phyloP scores from a whole-genome alignment of 2,888 invertebrate genomes.

The Scaptomyza polygonia region DNA sequence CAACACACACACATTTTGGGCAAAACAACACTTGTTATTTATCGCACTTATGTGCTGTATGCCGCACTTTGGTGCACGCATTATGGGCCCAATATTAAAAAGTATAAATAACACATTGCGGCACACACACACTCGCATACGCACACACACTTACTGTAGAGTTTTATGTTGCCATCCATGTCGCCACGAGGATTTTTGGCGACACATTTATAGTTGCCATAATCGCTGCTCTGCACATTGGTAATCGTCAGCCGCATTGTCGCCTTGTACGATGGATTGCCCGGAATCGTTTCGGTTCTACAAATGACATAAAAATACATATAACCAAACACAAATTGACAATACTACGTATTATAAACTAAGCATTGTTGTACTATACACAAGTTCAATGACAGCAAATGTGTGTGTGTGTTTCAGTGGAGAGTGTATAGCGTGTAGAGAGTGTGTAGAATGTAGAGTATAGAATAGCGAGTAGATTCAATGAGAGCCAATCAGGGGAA shows the following conservation, averaged over 20 bases:
- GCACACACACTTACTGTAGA: constrained; percentile 90
- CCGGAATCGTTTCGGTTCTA: constrained; percentile 89
- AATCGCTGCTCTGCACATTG: constrained; percentile 91
- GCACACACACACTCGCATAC: not conserved
- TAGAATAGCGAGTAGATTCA: constrained; percentile 29
- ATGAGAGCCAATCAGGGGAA: constrained; percentile 63
- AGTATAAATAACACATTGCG: constrained; percentile 67
- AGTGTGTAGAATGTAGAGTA: not conserved
- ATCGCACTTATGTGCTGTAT: constrained; percentile 27
- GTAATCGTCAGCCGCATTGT: constrained; percentile 94
- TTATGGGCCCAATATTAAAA: constrained; percentile 55
- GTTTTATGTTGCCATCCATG: constrained; percentile 94
- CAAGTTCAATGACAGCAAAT: constrained; percentile 76
- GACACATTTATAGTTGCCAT: constrained; percentile 94
- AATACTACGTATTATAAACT: not conserved
- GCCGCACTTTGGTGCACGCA: constrained; percentile 8
- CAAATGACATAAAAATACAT: constrained; percentile 43
- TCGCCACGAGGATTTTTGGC: constrained; percentile 96
- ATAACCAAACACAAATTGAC: constrained; percentile 14
- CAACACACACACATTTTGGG: constrained; percentile 17
- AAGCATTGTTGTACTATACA: not conserved
- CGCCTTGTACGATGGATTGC: constrained; percentile 91
- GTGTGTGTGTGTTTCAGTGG: constrained; percentile 66
- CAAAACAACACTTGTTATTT: constrained; percentile 46
- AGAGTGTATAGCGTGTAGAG: constrained; percentile 17